A percentile compares a stretch with the other conserved stretches of the same genome.
Conservation (phyloP, 2,113 vertebrate genomes). For the Phalacrocorax carbo region DNA sequence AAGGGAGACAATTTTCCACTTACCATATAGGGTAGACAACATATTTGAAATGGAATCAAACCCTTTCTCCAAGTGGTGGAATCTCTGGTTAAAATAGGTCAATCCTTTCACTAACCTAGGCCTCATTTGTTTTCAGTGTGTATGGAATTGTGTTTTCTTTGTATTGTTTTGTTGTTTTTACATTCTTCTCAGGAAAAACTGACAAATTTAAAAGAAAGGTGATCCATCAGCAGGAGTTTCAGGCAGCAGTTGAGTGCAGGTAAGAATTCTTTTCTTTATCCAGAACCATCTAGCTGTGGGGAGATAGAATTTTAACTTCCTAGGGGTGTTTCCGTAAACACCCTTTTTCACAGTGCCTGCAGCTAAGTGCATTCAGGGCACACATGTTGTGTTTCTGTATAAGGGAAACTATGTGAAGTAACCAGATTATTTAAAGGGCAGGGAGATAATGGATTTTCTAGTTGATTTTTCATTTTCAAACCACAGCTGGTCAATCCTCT, state of each 20-base stretch:
- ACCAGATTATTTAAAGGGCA: background rate
- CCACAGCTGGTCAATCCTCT: background rate
- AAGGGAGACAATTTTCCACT: background rate
- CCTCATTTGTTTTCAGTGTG: background rate
- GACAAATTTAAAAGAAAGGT: conserved; percentile 49
- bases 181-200: conserved; percentile 33
- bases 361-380: background rate
- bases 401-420: background rate
- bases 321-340: background rate
- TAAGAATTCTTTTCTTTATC: background rate
- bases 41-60: background rate
- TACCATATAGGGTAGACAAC: background rate
- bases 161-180: background rate
- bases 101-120: background rate
- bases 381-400: background rate
- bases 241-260: conserved; percentile 20
- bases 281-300: background rate
- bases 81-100: background rate
- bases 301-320: background rate
- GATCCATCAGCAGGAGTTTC: conserved; percentile 54
- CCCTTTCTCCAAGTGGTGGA: background rate
- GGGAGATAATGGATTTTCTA: background rate
- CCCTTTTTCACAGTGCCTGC: background rate
- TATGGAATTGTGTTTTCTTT: background rate
- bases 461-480: background rate